A percentile compares a stretch with the other conserved stretches of the same genome.
phyloP scores from a whole-genome alignment of 2,113 vertebrate genomes.

The Brachypteracias leptosomus region DNA sequence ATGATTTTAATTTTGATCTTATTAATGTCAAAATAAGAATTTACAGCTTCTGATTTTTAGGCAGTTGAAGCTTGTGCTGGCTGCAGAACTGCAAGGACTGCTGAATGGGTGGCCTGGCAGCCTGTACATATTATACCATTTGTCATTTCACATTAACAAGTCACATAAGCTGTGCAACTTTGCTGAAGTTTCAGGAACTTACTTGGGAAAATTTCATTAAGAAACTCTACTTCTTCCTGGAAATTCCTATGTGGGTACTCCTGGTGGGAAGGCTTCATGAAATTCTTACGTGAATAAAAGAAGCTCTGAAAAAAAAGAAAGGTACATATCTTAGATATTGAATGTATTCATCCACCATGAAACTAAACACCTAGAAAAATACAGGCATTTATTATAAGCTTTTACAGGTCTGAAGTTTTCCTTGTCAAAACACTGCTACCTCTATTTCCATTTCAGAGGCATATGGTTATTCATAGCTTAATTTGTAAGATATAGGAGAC shows the following conservation, averaged over 20 bases:
- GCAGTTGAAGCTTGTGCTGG: neutral
- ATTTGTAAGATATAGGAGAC: neutral
- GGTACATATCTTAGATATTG: neutral
- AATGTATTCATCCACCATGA: neutral
- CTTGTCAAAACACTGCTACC: neutral
- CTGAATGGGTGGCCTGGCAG: neutral
- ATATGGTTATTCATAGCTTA: neutral
- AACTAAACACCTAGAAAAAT: neutral
- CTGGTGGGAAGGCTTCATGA: slow-evolving; percentile 99
- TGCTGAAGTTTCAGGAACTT: slow-evolving; percentile 40
- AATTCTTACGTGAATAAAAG: slow-evolving; percentile 99
- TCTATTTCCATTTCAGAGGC: neutral
- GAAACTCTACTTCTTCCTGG: slow-evolving; percentile 99
- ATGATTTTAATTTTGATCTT: neutral
- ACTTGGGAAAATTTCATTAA: slow-evolving; percentile 99
- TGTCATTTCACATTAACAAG: neutral
- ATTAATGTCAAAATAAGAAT: neutral
- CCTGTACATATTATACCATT: neutral
- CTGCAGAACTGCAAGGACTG: neutral
- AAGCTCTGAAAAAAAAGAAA: slow-evolving; percentile 84
- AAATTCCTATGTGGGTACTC: slow-evolving; percentile 99
- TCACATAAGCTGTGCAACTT: neutral
- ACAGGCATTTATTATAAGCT: neutral
- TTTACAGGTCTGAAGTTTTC: neutral
- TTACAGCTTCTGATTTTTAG: neutral